Conservation (phyloP, 1,140 invertebrate species). For the Eupeodes corollae region DNA sequence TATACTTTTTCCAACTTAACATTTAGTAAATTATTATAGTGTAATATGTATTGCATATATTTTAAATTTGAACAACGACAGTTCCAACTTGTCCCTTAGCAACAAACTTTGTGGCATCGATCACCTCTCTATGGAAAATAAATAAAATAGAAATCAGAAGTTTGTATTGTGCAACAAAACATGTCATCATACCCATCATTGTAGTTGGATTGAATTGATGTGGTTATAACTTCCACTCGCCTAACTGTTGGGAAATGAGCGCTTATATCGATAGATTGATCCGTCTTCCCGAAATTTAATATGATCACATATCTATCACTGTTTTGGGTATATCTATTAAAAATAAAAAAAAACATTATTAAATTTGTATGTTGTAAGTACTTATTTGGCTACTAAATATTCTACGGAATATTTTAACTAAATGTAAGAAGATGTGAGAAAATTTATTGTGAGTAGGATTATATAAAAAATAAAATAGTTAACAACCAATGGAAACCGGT, state of each 20-base stretch:
- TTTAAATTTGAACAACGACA: conserved; percentile 15
- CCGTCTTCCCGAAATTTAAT: conserved; percentile 18
- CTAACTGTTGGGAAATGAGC: conserved; percentile 15
- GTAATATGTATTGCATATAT: conserved; percentile 4
- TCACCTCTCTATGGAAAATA: conserved; percentile 2
- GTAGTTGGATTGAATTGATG: conserved; percentile 24
- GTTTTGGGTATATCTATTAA: conserved; percentile 15
- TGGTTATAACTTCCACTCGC: conserved; percentile 27
- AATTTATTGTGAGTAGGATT: no score
- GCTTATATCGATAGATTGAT: conserved; percentile 19
- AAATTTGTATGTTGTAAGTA: no score
- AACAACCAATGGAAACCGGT: no score
- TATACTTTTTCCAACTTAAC: no score
- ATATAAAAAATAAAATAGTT: no score
- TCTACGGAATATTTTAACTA: no score
- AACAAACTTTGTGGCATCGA: conserved; percentile 17
- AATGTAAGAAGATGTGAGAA: no score
- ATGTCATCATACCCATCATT: conserved; percentile 17
- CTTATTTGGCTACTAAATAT: no score
- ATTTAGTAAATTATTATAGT: no score
- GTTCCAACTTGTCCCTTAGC: conserved; percentile 24
- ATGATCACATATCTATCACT: conserved; percentile 28
- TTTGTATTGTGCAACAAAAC: neutral
- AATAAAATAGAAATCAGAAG: neutral
- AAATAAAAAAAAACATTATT: neutral